Evolutionary conservation across 2,113 vertebrate genomes (phyloP), one percentile per base, ranked within the genome.

Genomic region (Muscicapa adusta): DNA sequence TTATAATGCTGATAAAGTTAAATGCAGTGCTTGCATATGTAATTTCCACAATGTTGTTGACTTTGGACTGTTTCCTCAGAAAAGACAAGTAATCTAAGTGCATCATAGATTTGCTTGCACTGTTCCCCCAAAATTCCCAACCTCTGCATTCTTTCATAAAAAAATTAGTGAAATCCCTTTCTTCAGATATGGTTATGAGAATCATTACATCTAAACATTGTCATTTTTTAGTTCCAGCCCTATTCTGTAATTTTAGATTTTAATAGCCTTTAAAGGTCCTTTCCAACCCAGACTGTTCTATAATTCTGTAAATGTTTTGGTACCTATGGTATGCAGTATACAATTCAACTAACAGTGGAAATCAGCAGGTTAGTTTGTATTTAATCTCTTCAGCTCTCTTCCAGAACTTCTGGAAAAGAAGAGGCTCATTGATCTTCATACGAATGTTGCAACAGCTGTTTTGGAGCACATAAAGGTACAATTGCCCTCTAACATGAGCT

Each of bases 341-440:
- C 28, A 84, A 15, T 84, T 89, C 60, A 66, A 33, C 24, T 43
- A 60, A 83, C 43, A 51, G 24, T 67, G 66, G 57, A 77, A 50
- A 83, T 84, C 48, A 58, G 75, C 85, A 91, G 57, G 68, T 97
- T 97, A 96, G 85, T 96, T 95, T 97, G 73, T 97, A 96, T 97
- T 97, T 96, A 91, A 84, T 96, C 86, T 86, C 96, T 97, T 70
- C 95, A 99, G 99, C 97, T 99, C 99, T 96, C 98, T 99, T 95
- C 99, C 99, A 76, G 99, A 99, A 96, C 98, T 99, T 81, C 97
- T 99, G 95, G 99, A 99, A 97, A 99, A 99, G 98, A 99, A 99
- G 92, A 97, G 99, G 65, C 98, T 99, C 76, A 99, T 99, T 86
- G 99, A 99, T 97, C 99, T 99, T 66, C 99, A 99, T 97, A 99